Evolutionary conservation across 1,140 invertebrate genomes (phyloP).

Genomic region (Drosophila asahinai): DNA sequence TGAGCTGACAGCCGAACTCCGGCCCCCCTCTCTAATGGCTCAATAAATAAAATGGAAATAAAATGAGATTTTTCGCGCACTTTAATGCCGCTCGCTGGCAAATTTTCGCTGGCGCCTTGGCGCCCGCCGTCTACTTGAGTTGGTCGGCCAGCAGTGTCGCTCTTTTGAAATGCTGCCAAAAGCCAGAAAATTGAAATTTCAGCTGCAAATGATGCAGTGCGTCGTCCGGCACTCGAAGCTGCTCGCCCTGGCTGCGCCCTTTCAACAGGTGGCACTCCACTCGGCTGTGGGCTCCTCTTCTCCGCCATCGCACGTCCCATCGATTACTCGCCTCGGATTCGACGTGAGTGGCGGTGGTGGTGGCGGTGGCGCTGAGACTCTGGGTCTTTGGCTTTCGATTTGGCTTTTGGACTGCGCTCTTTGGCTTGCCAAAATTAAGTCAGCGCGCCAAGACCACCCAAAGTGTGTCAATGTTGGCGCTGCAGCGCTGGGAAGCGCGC

Average conservation of each 20-base stretch:
- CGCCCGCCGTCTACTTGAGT: slow-evolving; percentile 53
- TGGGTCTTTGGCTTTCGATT: slow-evolving; percentile 19
- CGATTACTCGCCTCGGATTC: slow-evolving; percentile 63
- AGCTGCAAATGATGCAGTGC: slow-evolving; percentile 73
- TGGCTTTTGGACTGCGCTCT: slow-evolving; percentile 35
- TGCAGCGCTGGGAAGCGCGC: slow-evolving; percentile 33
- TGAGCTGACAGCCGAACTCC: slow-evolving; percentile 64
- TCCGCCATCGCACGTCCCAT: slow-evolving; percentile 68
- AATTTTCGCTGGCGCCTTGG: slow-evolving; percentile 67
- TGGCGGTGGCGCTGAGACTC: slow-evolving; percentile 9
- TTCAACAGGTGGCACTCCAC: slow-evolving; percentile 69
- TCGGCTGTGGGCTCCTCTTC: not conserved
- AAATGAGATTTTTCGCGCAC: slow-evolving; percentile 67
- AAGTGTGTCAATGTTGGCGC: slow-evolving; percentile 79
- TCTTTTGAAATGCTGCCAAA: slow-evolving; percentile 77
- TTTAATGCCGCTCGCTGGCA: slow-evolving; percentile 69
- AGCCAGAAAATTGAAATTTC: slow-evolving; percentile 78
- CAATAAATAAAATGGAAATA: slow-evolving; percentile 74
- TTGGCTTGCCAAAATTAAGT: slow-evolving; percentile 63
- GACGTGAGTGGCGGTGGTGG: slow-evolving; percentile 41
- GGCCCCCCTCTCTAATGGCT: slow-evolving; percentile 64
- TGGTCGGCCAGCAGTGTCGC: slow-evolving; percentile 23
- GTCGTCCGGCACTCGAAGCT: slow-evolving; percentile 43
- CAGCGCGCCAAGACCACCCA: slow-evolving; percentile 75
- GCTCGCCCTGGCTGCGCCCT: slow-evolving; percentile 51